Evolutionary conservation across 2,797 vertebrate species (phyloP).

Genomic region (Potorous gilbertii): DNA sequence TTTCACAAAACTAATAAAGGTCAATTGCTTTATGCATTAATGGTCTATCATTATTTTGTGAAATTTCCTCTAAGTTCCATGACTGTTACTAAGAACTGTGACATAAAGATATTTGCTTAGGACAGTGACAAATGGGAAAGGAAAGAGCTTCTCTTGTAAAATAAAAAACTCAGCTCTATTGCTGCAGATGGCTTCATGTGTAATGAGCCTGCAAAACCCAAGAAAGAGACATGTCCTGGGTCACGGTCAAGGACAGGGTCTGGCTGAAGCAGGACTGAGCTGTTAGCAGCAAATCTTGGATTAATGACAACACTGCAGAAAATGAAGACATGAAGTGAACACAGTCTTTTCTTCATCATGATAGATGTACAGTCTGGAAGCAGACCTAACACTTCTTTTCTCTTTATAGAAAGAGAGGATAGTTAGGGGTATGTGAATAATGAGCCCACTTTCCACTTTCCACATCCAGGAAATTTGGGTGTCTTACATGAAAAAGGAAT

Average conservation of each 20-base stretch:
- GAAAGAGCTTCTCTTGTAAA: not conserved
- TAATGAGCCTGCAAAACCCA: not conserved
- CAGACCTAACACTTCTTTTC: not conserved
- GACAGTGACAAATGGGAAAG: not conserved
- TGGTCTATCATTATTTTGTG: not conserved
- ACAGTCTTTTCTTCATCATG: not conserved
- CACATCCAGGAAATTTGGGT: constrained; percentile 2
- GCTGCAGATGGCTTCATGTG: not conserved
- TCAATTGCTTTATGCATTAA: not conserved
- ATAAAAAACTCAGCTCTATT: not conserved
- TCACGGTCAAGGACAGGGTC: not conserved
- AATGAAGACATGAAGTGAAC: not conserved
- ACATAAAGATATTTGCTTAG: not conserved
- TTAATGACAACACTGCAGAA: not conserved
- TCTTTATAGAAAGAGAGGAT: not conserved
- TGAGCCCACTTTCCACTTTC: not conserved
- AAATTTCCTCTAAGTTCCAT: not conserved
- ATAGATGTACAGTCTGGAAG: not conserved
- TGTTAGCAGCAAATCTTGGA: not conserved
- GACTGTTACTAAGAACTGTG: not conserved
- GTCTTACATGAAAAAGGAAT: constrained; percentile 44
- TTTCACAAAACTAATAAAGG: not conserved
- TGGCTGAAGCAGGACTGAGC: not conserved
- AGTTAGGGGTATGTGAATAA: not conserved
- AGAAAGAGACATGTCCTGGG: not conserved